Conservation (phyloP, 2,113 vertebrate genomes). For the Pelobates fuscus region DNA sequence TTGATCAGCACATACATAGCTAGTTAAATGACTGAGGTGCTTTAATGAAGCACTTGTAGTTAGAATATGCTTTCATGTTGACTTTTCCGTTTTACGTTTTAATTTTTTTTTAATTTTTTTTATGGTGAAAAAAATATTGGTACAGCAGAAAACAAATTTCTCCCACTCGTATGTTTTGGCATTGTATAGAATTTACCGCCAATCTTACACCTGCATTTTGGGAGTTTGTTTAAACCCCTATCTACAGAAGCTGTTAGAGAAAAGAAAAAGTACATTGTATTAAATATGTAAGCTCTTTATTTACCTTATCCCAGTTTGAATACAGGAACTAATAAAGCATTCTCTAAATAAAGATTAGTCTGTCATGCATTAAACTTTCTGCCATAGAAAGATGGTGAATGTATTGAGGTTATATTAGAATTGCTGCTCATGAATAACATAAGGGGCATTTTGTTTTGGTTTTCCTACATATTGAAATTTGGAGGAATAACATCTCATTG, state of each 20-base stretch:
- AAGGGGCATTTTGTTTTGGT: too few relatives aligned
- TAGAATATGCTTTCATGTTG: constrained; percentile 67
- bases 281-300: constrained; percentile 99
- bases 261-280: constrained; percentile 97
- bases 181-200: constrained; percentile 85
- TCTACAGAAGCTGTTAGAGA: constrained; percentile 57
- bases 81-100: constrained; percentile 78
- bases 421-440: too few relatives aligned
- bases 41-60: constrained; percentile 9
- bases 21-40: background rate
- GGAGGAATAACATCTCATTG: too few relatives aligned
- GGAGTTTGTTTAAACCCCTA: constrained; percentile 58
- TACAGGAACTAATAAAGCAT: constrained; percentile 99
- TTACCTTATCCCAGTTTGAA: constrained; percentile 98
- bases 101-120: constrained; percentile 78
- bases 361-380: constrained; percentile 12
- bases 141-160: constrained; percentile 57
- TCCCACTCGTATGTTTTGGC: constrained; percentile 76
- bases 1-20: background rate
- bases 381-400: too few relatives aligned
- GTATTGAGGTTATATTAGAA: too few relatives aligned
- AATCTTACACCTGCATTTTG: constrained; percentile 73
- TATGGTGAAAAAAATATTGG: constrained; percentile 58
- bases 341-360: constrained; percentile 74
- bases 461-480: too few relatives aligned